These are phyloP conservation scores for Gouania willdenowi DNA, from an alignment of 2,797 vertebrate genomes.

Conservation along the genomic window DNA sequence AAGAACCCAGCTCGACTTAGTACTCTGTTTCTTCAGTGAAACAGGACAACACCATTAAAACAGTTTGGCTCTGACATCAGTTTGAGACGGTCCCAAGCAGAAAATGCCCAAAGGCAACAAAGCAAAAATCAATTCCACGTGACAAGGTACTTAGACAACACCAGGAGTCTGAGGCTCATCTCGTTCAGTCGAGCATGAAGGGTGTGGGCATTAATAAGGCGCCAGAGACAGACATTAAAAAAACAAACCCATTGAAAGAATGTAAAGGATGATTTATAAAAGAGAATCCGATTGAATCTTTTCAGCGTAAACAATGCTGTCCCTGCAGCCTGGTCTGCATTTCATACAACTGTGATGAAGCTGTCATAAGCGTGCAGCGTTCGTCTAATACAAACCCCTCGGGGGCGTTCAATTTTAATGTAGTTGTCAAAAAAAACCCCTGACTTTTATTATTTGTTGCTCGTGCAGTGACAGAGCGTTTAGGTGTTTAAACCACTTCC, in stretches of 20 bases:
- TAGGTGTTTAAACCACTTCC: too few relatives aligned
- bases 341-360: slow-evolving; percentile 65
- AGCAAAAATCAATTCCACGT: slow-evolving; percentile 52
- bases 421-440: slow-evolving; percentile 68
- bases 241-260: slow-evolving; percentile 21
- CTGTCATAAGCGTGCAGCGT: slow-evolving; percentile 58
- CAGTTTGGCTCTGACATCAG: slow-evolving; percentile 12
- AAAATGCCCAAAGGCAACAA: slow-evolving; percentile 45
- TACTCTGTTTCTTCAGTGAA: neutral
- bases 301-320: slow-evolving; percentile 62
- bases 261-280: slow-evolving; percentile 57
- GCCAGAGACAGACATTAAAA: slow-evolving; percentile 41
- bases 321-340: slow-evolving; percentile 61
- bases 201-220: slow-evolving; percentile 65
- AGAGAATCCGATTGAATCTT: slow-evolving; percentile 55
- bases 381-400: slow-evolving; percentile 53
- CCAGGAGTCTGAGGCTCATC: slow-evolving; percentile 50
- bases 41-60: slow-evolving; percentile 8
- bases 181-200: slow-evolving; percentile 57
- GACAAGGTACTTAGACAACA: slow-evolving; percentile 51
- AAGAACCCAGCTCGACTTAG: slow-evolving; percentile 2
- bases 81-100: slow-evolving; percentile 25
- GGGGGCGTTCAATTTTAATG: slow-evolving; percentile 68
- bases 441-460: slow-evolving; percentile 54
- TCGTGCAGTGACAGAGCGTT: too few relatives aligned